phyloP scores from a whole-genome alignment of 2,797 vertebrate species.

The Phataginus tetradactyla region DNA sequence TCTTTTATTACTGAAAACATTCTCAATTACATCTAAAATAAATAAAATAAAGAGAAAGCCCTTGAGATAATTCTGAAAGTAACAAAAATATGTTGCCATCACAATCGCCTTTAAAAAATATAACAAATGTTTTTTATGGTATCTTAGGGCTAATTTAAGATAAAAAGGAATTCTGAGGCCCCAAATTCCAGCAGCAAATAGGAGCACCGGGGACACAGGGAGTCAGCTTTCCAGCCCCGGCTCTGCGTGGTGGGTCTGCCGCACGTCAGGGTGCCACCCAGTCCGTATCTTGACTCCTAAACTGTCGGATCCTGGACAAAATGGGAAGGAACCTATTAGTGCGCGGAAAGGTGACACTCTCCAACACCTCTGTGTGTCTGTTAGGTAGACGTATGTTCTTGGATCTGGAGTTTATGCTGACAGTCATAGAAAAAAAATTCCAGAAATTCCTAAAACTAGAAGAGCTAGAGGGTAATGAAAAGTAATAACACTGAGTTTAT shows the following conservation, averaged over 20 bases:
- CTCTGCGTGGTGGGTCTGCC: too few relatives aligned
- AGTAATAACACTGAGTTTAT: not conserved
- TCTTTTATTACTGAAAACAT: constrained; percentile 16
- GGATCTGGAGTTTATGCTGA: not conserved
- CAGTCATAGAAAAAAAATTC: not conserved
- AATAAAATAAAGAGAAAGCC: not conserved
- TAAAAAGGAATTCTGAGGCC: not conserved
- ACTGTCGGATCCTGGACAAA: not conserved
- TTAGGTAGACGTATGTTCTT: not conserved
- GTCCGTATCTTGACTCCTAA: not conserved
- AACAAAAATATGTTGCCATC: not conserved
- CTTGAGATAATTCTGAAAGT: not conserved
- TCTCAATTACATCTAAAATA: constrained; percentile 30
- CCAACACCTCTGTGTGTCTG: not conserved
- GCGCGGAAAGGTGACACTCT: not conserved
- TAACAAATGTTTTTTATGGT: not conserved
- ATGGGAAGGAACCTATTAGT: not conserved
- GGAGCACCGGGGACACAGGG: not conserved
- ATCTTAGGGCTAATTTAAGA: not conserved
- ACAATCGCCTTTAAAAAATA: constrained; percentile 2
- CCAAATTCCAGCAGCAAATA: not conserved
- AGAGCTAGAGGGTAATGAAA: not conserved
- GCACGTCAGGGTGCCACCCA: not conserved
- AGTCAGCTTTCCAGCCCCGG: not conserved
- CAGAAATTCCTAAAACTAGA: constrained; percentile 24